A percentile compares a stretch with the other conserved stretches of the same genome.
Evolutionary conservation across 1,140 invertebrate genomes (phyloP).

Genomic region (Calosoma granatense): DNA sequence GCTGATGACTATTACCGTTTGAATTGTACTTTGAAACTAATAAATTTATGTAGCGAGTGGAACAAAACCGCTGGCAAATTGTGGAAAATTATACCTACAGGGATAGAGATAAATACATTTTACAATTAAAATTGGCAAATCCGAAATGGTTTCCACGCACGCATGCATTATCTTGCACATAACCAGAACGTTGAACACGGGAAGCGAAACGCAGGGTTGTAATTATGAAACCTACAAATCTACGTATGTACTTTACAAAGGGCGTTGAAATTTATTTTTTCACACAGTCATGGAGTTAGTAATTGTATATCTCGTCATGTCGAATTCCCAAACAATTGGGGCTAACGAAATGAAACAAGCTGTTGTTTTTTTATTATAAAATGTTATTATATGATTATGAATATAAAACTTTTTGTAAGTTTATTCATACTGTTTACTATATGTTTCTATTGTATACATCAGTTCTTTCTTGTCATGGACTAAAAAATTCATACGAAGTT

Average conservation of each 20-base stretch:
- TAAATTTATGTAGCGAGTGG: background rate
- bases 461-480: too few species aligned
- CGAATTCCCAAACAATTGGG: too few species aligned
- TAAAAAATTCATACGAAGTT: too few species aligned
- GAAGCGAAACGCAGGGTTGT: background rate
- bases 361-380: too few species aligned
- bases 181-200: too few species aligned
- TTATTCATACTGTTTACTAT: too few species aligned
- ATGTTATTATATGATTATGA: too few species aligned
- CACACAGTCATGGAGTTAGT: background rate
- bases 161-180: slow-evolving; percentile 1
- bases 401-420: too few species aligned
- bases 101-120: background rate
- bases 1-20: too few species aligned
- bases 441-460: too few species aligned
- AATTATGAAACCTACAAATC: background rate
- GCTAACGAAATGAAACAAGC: too few species aligned
- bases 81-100: background rate
- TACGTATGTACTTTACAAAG: background rate
- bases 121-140: slow-evolving; percentile 5
- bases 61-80: background rate
- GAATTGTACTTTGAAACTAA: background rate
- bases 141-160: slow-evolving; percentile 1
- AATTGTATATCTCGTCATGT: too few species aligned
- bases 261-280: background rate